Evolutionary conservation across 1,140 invertebrate genomes (phyloP).

Genomic region (Nasonia vitripennis): DNA sequence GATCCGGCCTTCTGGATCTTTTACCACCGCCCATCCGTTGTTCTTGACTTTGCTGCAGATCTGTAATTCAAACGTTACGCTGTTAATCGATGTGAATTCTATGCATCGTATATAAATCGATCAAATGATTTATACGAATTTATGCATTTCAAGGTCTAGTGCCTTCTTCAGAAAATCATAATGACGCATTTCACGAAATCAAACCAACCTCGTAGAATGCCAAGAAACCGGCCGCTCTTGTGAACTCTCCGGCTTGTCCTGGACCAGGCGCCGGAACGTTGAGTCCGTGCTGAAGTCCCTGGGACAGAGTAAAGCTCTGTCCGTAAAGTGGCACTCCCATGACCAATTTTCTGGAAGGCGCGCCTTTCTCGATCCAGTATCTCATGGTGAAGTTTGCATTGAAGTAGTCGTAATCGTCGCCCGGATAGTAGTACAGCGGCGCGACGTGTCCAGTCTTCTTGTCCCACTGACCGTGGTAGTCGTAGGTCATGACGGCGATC

Average conservation of each 20-base stretch:
- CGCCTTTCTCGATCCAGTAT: constrained; percentile 88
- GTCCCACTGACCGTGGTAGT: constrained; percentile 89
- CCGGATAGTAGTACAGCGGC: constrained; percentile 83
- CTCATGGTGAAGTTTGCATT: constrained; percentile 89
- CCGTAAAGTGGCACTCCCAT: constrained; percentile 91
- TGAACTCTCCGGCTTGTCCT: constrained; percentile 86
- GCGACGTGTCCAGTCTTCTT: constrained; percentile 88
- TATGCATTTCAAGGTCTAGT: too few species aligned
- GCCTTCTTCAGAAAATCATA: too few species aligned
- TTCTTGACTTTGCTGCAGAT: constrained; percentile 80
- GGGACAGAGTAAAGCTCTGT: constrained; percentile 85
- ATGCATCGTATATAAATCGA: background rate
- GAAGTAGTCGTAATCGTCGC: constrained; percentile 82
- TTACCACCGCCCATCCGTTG: constrained; percentile 80
- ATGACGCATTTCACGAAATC: background rate
- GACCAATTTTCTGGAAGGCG: constrained; percentile 83
- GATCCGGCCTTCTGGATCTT: constrained; percentile 79
- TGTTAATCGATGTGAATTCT: background rate
- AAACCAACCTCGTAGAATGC: constrained; percentile 87
- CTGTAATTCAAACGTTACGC: constrained; percentile 65
- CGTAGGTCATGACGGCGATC: constrained; percentile 92
- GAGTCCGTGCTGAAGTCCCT: constrained; percentile 77
- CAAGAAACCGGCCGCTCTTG: constrained; percentile 86
- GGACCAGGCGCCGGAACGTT: constrained; percentile 83
- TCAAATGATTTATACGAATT: too few species aligned